Evolutionary conservation across 2,888 invertebrate species (phyloP).

Genomic region (Protodeltote pygarga): DNA sequence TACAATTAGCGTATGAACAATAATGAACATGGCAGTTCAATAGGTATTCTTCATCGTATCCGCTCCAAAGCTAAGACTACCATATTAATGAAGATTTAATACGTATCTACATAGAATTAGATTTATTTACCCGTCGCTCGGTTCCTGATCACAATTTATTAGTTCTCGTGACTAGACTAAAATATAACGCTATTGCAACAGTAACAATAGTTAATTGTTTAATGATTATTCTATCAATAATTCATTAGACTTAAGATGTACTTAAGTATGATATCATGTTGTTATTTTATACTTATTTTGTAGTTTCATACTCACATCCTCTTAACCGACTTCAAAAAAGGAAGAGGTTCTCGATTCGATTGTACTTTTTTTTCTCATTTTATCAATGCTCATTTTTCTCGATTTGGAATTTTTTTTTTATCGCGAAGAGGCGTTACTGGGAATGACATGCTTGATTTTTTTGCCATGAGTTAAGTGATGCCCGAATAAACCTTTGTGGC

Average conservation of each 20-base stretch:
- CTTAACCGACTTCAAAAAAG: neutral
- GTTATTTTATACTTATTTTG: slow-evolving; percentile 26
- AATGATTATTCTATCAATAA: slow-evolving; percentile 45
- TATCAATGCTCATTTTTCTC: too few species aligned
- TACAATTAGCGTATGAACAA: too few species aligned
- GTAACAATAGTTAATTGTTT: slow-evolving; percentile 51
- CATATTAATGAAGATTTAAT: slow-evolving; percentile 33
- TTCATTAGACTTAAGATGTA: slow-evolving; percentile 35
- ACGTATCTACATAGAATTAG: slow-evolving; percentile 21
- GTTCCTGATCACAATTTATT: slow-evolving; percentile 52
- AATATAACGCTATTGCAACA: slow-evolving; percentile 28
- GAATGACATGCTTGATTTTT: too few species aligned
- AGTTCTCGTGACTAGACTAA: slow-evolving; percentile 46
- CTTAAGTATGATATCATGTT: slow-evolving; percentile 20
- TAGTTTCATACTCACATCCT: neutral
- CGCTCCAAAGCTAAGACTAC: slow-evolving; percentile 1
- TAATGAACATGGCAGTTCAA: too few species aligned
- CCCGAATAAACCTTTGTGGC: too few species aligned
- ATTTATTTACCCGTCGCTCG: slow-evolving; percentile 45
- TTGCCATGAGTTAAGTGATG: too few species aligned
- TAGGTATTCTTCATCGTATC: neutral
- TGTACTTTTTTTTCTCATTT: too few species aligned
- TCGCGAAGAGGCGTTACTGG: too few species aligned
- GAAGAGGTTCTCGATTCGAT: neutral
- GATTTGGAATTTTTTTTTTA: too few species aligned